These are phyloP conservation scores for Eidolon helvum DNA, from an alignment of 2,113 vertebrate genomes.

Conservation along the genomic window DNA sequence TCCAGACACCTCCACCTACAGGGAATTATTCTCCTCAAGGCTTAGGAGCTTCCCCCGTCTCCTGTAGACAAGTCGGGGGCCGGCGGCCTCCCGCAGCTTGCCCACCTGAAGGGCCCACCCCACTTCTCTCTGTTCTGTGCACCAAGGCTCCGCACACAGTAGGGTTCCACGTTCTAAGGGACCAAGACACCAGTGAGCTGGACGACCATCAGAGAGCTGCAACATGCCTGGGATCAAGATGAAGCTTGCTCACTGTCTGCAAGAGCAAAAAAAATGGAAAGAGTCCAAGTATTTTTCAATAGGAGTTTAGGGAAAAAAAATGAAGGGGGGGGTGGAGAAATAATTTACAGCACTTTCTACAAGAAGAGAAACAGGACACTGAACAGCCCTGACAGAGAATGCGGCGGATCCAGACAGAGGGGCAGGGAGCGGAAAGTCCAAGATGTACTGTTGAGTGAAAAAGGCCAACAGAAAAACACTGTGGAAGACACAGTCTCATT, in stretches of 20 bases:
- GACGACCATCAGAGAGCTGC: background rate
- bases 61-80: background rate
- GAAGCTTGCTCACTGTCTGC: background rate
- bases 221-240: conserved; percentile 1
- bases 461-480: background rate
- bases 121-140: background rate
- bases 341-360: background rate
- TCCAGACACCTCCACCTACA: background rate
- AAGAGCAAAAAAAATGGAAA: background rate
- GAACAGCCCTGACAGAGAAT: background rate
- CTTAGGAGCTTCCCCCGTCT: background rate
- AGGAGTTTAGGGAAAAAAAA: background rate
- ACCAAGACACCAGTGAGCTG: background rate
- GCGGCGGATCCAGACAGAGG: background rate
- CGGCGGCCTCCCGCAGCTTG: rapidly evolving
- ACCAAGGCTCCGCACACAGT: background rate
- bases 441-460: background rate
- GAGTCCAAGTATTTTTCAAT: conserved; percentile 34
- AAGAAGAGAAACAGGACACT: background rate
- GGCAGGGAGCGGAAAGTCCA: background rate
- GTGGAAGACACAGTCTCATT: background rate
- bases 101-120: background rate
- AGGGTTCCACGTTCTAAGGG: background rate
- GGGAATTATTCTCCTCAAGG: conserved; percentile 3
- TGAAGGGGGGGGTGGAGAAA: background rate